phyloP scores from a whole-genome alignment of 2,888 invertebrate genomes.

The Harpalus rubripes region DNA sequence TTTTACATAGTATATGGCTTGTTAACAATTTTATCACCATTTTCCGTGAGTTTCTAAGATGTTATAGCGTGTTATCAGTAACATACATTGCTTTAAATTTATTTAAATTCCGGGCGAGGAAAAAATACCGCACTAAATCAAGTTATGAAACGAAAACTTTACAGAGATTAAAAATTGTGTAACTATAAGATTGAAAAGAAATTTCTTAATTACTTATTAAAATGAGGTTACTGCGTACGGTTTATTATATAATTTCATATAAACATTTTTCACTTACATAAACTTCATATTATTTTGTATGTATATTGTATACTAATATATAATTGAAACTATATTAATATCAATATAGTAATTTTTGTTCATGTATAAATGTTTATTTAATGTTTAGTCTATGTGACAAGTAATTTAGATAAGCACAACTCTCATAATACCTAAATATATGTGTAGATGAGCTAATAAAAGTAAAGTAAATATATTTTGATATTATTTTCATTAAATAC shows the following conservation, averaged over 20 bases:
- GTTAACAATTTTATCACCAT: conserved; percentile 30
- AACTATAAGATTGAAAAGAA: neutral
- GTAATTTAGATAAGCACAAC: neutral
- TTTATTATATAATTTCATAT: too few species aligned
- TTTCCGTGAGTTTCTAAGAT: conserved; percentile 34
- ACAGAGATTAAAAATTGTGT: conserved; percentile 6
- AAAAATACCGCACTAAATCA: conserved; percentile 16
- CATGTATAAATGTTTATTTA: neutral
- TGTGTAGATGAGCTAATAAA: conserved; percentile 11
- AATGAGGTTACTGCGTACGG: neutral
- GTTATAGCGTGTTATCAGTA: neutral
- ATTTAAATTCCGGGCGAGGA: neutral
- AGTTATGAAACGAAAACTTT: conserved; percentile 7
- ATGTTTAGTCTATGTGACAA: neutral
- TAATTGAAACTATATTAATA: too few species aligned
- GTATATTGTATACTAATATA: too few species aligned
- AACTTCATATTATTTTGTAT: too few species aligned
- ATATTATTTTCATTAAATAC: conserved; percentile 37
- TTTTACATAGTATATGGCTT: neutral
- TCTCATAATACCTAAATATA: neutral
- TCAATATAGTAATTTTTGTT: too few species aligned
- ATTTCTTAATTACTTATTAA: neutral
- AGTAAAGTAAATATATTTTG: neutral
- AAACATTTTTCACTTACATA: too few species aligned
- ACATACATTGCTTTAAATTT: conserved; percentile 21